A percentile compares a stretch with the other conserved stretches of the same genome.
These are phyloP conservation scores for Bombyx mandarina DNA, from an alignment of 1,140 invertebrate species.

Conservation along the genomic window DNA sequence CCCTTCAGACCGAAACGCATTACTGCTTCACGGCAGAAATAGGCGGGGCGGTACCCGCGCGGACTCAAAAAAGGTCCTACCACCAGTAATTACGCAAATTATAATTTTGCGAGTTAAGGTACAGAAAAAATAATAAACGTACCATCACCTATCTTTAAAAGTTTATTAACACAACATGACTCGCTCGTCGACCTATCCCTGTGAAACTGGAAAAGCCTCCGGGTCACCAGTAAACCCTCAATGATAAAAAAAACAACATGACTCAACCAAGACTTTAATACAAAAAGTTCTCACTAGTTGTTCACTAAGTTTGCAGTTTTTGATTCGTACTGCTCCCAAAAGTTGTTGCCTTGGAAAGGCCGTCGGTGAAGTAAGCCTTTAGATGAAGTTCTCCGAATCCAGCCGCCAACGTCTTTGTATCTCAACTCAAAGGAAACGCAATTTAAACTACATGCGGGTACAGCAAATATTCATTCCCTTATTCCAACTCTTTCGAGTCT, in stretches of 20 bases:
- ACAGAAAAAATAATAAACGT: too few relatives aligned
- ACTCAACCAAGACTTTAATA: background rate
- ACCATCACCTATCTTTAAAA: too few relatives aligned
- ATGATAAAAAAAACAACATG: background rate
- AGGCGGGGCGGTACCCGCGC: too few relatives aligned
- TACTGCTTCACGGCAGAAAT: too few relatives aligned
- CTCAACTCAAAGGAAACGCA: slow-evolving; percentile 40
- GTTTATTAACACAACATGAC: background rate
- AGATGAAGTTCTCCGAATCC: slow-evolving; percentile 26
- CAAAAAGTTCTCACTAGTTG: slow-evolving; percentile 10
- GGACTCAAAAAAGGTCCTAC: too few relatives aligned
- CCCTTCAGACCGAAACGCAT: too few relatives aligned
- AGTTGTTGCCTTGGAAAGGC: slow-evolving; percentile 27
- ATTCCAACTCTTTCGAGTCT: slow-evolving; percentile 19
- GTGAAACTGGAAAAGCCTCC: too few relatives aligned
- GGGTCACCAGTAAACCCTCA: background rate
- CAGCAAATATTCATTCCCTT: slow-evolving; percentile 38
- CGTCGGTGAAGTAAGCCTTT: slow-evolving; percentile 4
- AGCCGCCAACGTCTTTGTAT: slow-evolving; percentile 23
- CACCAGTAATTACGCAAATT: too few relatives aligned
- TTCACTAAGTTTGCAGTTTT: slow-evolving; percentile 23
- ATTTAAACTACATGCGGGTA: slow-evolving; percentile 51
- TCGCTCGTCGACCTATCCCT: too few relatives aligned
- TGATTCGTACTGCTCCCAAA: slow-evolving; percentile 21
- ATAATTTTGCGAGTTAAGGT: too few relatives aligned